Evolutionary conservation across 2,797 vertebrate genomes (phyloP).

Genomic region (Scyliorhinus canicula): DNA sequence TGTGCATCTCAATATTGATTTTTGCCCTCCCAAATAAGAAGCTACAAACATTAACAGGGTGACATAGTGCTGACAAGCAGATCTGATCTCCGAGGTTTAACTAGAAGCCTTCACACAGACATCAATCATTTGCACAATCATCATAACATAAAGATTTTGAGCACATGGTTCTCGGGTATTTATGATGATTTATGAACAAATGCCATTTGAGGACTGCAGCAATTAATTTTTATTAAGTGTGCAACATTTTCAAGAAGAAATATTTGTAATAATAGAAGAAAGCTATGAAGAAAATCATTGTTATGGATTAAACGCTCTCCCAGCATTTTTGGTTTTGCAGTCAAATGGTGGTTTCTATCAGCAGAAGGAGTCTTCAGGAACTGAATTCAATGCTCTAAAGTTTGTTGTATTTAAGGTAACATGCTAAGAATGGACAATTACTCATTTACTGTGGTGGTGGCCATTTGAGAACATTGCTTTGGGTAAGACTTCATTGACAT

Average conservation of each 20-base stretch:
- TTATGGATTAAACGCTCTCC: neutral
- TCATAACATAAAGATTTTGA: neutral
- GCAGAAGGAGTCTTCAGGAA: neutral
- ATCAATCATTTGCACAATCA: neutral
- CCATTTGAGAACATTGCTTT: neutral
- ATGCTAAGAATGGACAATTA: neutral
- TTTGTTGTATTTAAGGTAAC: neutral
- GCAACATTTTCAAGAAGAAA: neutral
- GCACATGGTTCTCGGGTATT: neutral
- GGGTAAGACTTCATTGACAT: neutral
- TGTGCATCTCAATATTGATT: neutral
- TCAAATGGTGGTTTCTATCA: neutral
- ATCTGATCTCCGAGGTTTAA: neutral
- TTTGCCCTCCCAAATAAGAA: neutral
- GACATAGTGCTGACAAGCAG: neutral
- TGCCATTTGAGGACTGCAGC: neutral
- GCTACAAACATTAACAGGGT: neutral
- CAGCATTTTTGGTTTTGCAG: neutral
- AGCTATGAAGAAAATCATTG: neutral
- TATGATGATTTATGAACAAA: slow-evolving; percentile 12
- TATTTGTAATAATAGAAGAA: neutral
- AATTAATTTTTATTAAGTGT: neutral
- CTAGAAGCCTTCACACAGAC: neutral
- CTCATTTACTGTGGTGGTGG: neutral
- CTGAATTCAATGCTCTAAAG: neutral